Percentiles rank a stretch among this genome's conserved stretches.
phyloP scores from a whole-genome alignment of 2,113 vertebrate genomes.

The Atlantisia rogersi region DNA sequence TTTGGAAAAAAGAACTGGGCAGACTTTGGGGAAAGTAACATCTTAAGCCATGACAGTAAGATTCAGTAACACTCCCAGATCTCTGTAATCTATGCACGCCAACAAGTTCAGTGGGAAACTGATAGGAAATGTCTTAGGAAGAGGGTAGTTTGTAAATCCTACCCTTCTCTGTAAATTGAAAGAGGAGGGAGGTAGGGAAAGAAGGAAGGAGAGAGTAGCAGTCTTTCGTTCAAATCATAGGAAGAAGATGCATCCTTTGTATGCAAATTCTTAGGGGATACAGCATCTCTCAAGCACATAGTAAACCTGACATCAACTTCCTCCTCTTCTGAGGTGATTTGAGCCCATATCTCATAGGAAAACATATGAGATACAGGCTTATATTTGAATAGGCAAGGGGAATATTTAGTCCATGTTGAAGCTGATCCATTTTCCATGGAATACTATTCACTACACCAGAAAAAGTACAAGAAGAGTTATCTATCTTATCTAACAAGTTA shows the following conservation, averaged over 20 bases:
- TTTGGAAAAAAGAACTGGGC: neutral
- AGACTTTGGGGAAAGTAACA: neutral
- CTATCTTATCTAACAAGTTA: neutral
- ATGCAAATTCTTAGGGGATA: neutral
- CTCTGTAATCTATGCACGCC: neutral
- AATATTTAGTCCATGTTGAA: neutral
- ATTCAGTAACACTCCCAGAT: neutral
- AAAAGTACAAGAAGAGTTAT: neutral
- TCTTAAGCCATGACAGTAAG: neutral
- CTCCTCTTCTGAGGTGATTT: neutral
- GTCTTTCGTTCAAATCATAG: neutral
- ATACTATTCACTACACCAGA: neutral
- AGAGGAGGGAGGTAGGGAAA: neutral
- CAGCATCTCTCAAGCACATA: neutral
- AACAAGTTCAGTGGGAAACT: neutral
- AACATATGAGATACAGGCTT: neutral
- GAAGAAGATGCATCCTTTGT: neutral
- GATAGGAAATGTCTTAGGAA: neutral
- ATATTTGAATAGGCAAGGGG: neutral
- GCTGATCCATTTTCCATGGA: neutral
- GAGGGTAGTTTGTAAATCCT: neutral
- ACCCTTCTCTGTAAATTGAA: neutral
- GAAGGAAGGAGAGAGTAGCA: neutral
- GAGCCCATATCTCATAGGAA: neutral
- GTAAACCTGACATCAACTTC: neutral